These are phyloP conservation scores for Pharmacophagus antenor DNA, from an alignment of 2,888 invertebrate genomes.

Conservation along the genomic window DNA sequence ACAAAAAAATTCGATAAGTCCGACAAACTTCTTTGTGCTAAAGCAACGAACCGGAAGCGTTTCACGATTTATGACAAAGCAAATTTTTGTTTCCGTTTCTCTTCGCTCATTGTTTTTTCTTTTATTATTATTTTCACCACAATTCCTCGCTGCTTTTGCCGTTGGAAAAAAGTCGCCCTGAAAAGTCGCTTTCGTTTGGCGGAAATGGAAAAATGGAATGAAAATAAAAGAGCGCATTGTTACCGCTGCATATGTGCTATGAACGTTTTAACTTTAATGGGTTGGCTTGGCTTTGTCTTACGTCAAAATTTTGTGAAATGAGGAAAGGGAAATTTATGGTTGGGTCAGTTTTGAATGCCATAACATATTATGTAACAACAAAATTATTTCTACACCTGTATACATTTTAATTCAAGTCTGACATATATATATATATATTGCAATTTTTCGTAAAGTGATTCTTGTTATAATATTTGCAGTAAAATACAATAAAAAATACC, in stretches of 20 bases:
- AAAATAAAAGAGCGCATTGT: slow-evolving; percentile 60
- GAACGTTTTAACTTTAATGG: slow-evolving; percentile 54
- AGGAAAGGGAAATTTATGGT: too few species aligned
- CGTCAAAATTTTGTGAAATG: slow-evolving; percentile 7
- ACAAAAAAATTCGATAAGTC: slow-evolving; percentile 53
- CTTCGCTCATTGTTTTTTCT: slow-evolving; percentile 70
- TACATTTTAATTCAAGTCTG: too few species aligned
- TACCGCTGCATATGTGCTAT: slow-evolving; percentile 62
- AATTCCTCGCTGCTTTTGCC: slow-evolving; percentile 70
- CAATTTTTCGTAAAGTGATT: too few species aligned
- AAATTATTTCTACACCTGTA: too few species aligned
- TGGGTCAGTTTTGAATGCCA: too few species aligned
- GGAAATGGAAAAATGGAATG: slow-evolving; percentile 70
- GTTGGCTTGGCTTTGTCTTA: slow-evolving; percentile 37
- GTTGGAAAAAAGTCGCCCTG: slow-evolving; percentile 66
- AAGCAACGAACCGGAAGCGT: slow-evolving; percentile 71
- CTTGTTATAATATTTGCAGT: too few species aligned
- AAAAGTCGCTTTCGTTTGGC: slow-evolving; percentile 74
- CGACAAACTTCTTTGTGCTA: slow-evolving; percentile 73
- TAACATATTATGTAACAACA: too few species aligned
- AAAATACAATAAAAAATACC: too few species aligned
- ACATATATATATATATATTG: too few species aligned
- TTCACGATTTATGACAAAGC: slow-evolving; percentile 78
- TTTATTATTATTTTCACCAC: slow-evolving; percentile 65
- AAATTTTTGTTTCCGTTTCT: slow-evolving; percentile 78